A percentile compares a stretch with the other conserved stretches of the same genome.
Conservation (phyloP, 2,797 vertebrate species). For the Crocodylus rhombifer region DNA sequence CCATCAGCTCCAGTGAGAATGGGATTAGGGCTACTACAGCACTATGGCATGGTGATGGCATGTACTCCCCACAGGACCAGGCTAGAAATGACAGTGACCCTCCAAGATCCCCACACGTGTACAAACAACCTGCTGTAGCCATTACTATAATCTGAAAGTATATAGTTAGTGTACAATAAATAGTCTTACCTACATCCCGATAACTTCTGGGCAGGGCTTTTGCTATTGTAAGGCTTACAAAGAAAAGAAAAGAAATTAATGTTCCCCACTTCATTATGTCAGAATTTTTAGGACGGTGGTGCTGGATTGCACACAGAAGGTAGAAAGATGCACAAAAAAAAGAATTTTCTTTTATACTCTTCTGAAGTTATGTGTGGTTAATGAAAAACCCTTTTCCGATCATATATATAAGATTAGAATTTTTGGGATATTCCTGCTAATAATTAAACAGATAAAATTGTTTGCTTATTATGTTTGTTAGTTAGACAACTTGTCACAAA, state of each 20-base stretch:
- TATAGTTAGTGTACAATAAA: background rate
- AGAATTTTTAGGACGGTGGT: background rate
- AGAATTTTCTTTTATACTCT: constrained; percentile 60
- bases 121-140: fast-evolving
- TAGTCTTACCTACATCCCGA: constrained; percentile 69
- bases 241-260: constrained; percentile 35
- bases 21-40: background rate
- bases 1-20: too few relatives aligned
- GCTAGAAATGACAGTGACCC: background rate
- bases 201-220: constrained; percentile 51
- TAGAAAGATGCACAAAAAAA: constrained; percentile 1
- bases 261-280: constrained; percentile 59
- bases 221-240: constrained; percentile 45
- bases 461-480: constrained; percentile 44
- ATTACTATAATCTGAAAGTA: background rate
- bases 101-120: background rate
- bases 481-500: background rate
- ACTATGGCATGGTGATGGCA: background rate
- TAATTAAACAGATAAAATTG: constrained; percentile 5
- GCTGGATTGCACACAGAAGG: constrained; percentile 19
- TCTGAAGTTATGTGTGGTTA: constrained; percentile 46
- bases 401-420: background rate
- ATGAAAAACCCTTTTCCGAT: constrained; percentile 62
- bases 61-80: background rate
- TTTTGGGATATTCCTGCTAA: background rate